Base-by-base conservation (phyloP, 2,888 invertebrate genomes). In the Mesodorylaimus sp. region DNA sequence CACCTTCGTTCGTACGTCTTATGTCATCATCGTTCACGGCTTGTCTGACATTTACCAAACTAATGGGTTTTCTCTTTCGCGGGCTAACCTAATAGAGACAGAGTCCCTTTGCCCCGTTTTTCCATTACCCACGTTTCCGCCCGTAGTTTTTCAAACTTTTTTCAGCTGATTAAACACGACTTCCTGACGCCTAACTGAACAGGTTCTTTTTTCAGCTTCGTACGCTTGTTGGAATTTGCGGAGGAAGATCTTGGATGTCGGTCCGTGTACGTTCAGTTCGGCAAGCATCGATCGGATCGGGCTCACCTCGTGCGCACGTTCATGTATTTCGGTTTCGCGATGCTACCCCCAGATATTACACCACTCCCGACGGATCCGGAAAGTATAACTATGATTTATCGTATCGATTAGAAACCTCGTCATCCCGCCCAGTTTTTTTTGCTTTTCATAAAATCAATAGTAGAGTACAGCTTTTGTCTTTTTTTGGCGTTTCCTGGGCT, bases 301-400 rank as follows among this genome's bases (percentile, higher is more conserved):
- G 80, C 81, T 48, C 79, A 80, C 59, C 75, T 93, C 62, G 79
- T 93, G 57, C 81, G 89, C 60, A 88, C 89, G 32, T 93, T 93
- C 77, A 86, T 88, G 82, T 89, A 88, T 73, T 78, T 93, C 75
- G 93, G 93, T 53, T 93, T 93, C 73, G 78, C 79, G 57, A 77
- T 83, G 54, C 74, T 91, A 63, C 78, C 85, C 39, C 85, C 89
- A 42, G 81, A 63, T 43, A 60, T 47, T 5, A 19, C 26, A 28
- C 50, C 52, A 13, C 19, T 21, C 27, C 7, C 27, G 41, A 13
- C 41, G 7, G 21, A 10, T 39, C 21, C 21, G 10, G 21, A 21
- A 10, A 39, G 21, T 39, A 19, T 39, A 7, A 21, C 21, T 21
- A 39, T 39, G 41, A 21, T 39, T n/a, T 39, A 39, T 39, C 7